A percentile compares a stretch with the other conserved stretches of the same genome.
These are phyloP conservation scores for Sula dactylatra DNA, from an alignment of 2,113 vertebrate species.

Conservation along the genomic window DNA sequence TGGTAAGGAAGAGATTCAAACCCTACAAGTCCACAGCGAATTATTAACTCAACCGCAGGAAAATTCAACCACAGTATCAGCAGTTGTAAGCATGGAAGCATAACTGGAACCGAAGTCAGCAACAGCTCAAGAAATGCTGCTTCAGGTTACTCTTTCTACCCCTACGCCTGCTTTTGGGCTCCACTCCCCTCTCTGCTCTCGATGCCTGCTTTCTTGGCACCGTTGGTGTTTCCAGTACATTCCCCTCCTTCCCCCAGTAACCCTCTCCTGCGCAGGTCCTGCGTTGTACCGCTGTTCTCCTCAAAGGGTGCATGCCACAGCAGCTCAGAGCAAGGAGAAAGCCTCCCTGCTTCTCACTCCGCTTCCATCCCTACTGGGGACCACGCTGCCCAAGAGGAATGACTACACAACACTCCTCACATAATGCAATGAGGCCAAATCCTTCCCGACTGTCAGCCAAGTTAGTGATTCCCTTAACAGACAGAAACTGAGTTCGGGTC, in stretches of 20 bases:
- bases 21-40: neutral
- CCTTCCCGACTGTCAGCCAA: neutral
- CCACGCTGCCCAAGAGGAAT: neutral
- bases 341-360: neutral
- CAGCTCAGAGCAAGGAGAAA: neutral
- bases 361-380: neutral
- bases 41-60: neutral
- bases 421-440: neutral
- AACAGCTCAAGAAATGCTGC: neutral
- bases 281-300: neutral
- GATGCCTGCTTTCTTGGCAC: fast-evolving
- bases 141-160: neutral
- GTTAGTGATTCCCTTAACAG: neutral
- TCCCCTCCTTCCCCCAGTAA: neutral
- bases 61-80: neutral
- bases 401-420: neutral
- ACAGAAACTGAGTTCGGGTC: neutral
- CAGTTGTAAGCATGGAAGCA: neutral
- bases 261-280: fast-evolving
- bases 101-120: neutral
- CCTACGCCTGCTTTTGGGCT: fast-evolving
- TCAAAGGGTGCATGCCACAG: neutral
- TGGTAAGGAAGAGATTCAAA: neutral
- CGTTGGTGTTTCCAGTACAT: neutral
- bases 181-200: fast-evolving